Evolutionary conservation across 2,888 invertebrate genomes (phyloP).

Genomic region (Tipula unca): DNA sequence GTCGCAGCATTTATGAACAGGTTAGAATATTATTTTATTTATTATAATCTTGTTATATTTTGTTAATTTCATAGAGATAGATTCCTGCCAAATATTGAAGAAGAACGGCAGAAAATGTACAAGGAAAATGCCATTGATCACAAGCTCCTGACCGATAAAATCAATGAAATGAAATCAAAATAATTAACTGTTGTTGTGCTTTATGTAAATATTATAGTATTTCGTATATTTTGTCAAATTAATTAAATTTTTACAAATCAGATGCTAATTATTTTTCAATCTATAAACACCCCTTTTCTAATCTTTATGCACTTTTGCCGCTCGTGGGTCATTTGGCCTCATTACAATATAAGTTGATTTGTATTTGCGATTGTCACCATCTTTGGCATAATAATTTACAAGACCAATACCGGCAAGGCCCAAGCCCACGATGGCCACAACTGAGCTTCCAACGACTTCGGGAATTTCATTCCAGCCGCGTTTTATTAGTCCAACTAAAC

Average conservation of each 20-base stretch:
- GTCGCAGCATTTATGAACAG: constrained; percentile 21
- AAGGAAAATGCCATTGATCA: constrained; percentile 17
- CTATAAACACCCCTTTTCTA: constrained; percentile 28
- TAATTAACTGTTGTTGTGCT: background rate
- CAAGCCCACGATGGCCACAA: constrained; percentile 51
- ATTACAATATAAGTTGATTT: constrained; percentile 54
- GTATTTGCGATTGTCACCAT: constrained; percentile 59
- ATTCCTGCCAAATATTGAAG: constrained; percentile 23
- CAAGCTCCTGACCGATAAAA: constrained; percentile 20
- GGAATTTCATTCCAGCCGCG: constrained; percentile 59
- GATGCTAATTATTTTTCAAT: background rate
- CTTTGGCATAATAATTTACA: constrained; percentile 46
- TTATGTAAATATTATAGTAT: constrained; percentile 2
- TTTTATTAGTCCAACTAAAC: constrained; percentile 34
- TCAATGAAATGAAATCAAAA: constrained; percentile 21
- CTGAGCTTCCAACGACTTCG: constrained; percentile 55
- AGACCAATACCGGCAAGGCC: constrained; percentile 44
- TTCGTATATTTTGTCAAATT: background rate
- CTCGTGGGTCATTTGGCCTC: constrained; percentile 60
- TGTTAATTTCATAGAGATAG: constrained; percentile 20
- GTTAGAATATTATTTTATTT: background rate
- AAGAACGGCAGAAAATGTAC: constrained; percentile 21
- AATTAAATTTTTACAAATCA: background rate
- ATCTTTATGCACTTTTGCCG: constrained; percentile 47
- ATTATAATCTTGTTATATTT: background rate